Base-by-base conservation (phyloP, 1,140 invertebrate genomes). In the Lordiphosa stackelbergi region DNA sequence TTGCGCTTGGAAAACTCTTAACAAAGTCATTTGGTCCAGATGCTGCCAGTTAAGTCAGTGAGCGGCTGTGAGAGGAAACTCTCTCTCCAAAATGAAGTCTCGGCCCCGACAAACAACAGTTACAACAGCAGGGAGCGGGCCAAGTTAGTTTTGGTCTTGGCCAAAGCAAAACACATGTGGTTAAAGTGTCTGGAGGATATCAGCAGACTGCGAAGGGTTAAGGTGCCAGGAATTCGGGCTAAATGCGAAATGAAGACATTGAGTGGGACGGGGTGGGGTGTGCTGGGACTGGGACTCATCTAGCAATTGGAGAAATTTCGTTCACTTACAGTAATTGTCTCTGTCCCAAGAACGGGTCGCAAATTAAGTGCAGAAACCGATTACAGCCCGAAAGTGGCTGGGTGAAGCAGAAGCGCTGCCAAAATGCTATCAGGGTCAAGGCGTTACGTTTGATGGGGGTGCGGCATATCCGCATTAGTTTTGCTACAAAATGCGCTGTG, bases 1-100 rank as follows among this genome's bases (percentile, higher is more conserved):
- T 83, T 83, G 77, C 77, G 77, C 81, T 78, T 83, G 53, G 78
- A 73, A 83, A 83, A 83, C 77, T 83, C 77, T 83, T 83, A 83
- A 83, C 77, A 83, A 83, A 83, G 77, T 83, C 77, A 83, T 83
- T 83, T 69, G 61, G 69, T 77, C 77, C 77, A 83, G 77, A 77
- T 83, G 77, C 69, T 83, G 64, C 77, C 77, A 83, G 72, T 77
- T 83, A 83, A 69, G 77, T 83, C 72, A 72, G 45, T 62, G 45
- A 45, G 42, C 53, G 48, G 55, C 68, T 51, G 34, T 49, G 16
- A 49, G 16, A 37, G 47, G 36, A 68, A 55, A 61, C 42, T 35
- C 16, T 56, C 24, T 38, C 19, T 28, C 49, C 42, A 11, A 37
- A 37, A 49, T 49, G 12, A 49, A 36, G 47, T 49, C 31, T 49